These are phyloP conservation scores for Phoebastria nigripes DNA, from an alignment of 2,797 vertebrate species.

Conservation along the genomic window DNA sequence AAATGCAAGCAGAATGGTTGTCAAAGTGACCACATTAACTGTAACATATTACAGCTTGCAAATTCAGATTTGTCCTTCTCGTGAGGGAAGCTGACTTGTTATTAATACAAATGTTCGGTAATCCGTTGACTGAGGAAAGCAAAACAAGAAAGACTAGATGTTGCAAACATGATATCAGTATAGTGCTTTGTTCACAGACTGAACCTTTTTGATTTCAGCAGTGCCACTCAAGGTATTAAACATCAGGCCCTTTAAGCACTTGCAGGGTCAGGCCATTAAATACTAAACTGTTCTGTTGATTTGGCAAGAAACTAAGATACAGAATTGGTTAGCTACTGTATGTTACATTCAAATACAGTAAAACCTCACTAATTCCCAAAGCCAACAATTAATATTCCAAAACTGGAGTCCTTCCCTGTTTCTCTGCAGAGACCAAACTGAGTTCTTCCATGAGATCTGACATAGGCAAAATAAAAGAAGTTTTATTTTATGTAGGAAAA, in stretches of 20 bases:
- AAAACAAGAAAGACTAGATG: background rate
- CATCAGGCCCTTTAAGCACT: background rate
- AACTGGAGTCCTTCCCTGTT: background rate
- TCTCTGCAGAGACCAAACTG: background rate
- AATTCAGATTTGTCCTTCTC: background rate
- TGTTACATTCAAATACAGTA: slow-evolving; percentile 7
- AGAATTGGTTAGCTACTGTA: background rate
- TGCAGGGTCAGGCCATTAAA: background rate
- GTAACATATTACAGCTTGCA: background rate
- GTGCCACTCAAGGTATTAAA: background rate
- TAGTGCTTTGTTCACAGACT: background rate
- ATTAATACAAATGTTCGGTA: background rate
- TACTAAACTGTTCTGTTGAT: background rate
- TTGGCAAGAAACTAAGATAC: slow-evolving; percentile 1
- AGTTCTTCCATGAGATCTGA: background rate
- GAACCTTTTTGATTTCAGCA: background rate
- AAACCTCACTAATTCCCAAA: slow-evolving; percentile 50
- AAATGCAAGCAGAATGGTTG: slow-evolving; percentile 2
- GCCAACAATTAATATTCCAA: background rate
- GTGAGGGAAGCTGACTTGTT: background rate
- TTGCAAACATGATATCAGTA: background rate
- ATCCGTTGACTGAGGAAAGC: background rate
- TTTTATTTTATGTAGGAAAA: background rate
- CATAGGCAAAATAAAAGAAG: background rate
- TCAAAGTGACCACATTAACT: background rate